A percentile compares a stretch with the other conserved stretches of the same genome.
Conservation (phyloP, 2,113 vertebrate genomes). For the Platysteira castanea region DNA sequence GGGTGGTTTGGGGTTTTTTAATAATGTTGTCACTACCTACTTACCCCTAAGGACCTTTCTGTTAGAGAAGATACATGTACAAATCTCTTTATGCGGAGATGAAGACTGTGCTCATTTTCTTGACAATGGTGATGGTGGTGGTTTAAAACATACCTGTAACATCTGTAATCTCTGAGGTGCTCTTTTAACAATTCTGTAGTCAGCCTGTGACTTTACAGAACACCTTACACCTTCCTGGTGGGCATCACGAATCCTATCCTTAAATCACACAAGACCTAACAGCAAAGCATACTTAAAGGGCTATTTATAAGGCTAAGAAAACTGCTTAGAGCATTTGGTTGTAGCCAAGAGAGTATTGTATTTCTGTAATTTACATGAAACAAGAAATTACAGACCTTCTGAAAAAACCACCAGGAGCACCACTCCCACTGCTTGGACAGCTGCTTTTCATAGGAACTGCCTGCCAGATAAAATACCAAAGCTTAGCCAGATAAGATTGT, state of each 20-base stretch:
- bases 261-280: background rate
- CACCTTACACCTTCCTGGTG: background rate
- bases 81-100: background rate
- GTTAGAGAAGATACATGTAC: background rate
- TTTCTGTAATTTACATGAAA: constrained; percentile 54
- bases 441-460: constrained; percentile 69
- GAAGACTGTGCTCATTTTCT: background rate
- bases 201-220: background rate
- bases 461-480: constrained; percentile 74
- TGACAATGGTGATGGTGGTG: background rate
- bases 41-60: background rate
- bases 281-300: background rate
- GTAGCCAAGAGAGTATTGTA: background rate
- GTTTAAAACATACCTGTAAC: background rate
- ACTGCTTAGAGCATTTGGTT: constrained; percentile 8
- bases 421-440: constrained; percentile 71
- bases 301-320: constrained; percentile 9
- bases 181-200: background rate
- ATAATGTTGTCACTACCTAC: background rate
- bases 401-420: constrained; percentile 58
- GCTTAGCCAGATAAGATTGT: constrained; percentile 72
- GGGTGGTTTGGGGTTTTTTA: background rate
- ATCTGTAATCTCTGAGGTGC: background rate
- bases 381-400: constrained; percentile 57
- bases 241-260: background rate